Base-by-base conservation (phyloP, 2,888 invertebrate genomes). In the Beris morrisii region DNA sequence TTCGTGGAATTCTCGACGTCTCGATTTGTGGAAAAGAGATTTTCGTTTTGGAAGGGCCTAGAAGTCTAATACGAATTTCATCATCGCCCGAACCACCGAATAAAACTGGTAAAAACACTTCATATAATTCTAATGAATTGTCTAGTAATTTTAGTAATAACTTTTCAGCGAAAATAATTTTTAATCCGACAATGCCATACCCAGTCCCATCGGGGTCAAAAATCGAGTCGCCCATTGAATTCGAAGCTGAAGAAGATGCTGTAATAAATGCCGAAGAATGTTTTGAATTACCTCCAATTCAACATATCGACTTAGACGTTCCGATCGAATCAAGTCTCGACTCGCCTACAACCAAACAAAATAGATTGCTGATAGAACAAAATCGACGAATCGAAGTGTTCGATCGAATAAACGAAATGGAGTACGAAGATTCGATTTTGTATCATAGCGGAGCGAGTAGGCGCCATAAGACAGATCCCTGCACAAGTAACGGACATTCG, bases 41-140 rank as follows among this genome's bases (percentile, higher is more conserved):
- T 72, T 94, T 94, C 81, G 83, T 95, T 57, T 81, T 95, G 73
- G 91, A 92, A 77, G 92, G 92, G 0, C 84, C 87, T 55, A 85
- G 93, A 70, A 90, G 90, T 74, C 80, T 95, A 69, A 80, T 94
- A 63, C 84, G 95, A n/a, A 84, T 95, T 56, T 88, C 90, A 45
- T 86, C 86, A 72, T 81, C 84, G 74, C 93, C 93, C 9, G 93
- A 93, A 77, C 77, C 75, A 55, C 78, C 79, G 5, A 83, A 82
- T 70, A 82, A 82, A 74, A 77, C 81, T 67, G 79, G 79, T 75
- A 78, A 77, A 65, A 70, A 77, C 79, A 81, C 82, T 32, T 32
- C 7, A n/a, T 22, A 22, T 22, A 22, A 22, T 22, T 22, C 22
- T 22, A 22, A 22, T 2, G 22, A 9, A 13, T 46, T 46, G 11